These are phyloP conservation scores for Takifugu flavidus DNA, from an alignment of 2,113 vertebrate species.

Conservation along the genomic window DNA sequence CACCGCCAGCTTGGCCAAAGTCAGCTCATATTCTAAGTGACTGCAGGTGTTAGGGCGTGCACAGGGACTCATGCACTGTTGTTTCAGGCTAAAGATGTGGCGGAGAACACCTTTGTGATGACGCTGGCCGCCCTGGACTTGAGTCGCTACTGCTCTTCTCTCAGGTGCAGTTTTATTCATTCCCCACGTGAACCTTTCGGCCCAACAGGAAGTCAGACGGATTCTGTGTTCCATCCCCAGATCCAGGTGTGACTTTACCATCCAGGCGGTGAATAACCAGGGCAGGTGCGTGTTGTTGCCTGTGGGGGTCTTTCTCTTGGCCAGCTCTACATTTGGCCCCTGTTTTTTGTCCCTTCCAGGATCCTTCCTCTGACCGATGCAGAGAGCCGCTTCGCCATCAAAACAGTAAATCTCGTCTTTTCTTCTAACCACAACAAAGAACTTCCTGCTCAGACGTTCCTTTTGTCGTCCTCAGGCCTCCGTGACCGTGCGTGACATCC, in stretches of 20 bases:
- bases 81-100: conserved; percentile 84
- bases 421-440: neutral
- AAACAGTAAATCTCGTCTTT: conserved; percentile 78
- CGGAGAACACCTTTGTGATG: conserved; percentile 80
- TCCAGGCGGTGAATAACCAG: conserved; percentile 90
- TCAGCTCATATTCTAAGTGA: conserved; percentile 27
- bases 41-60: neutral
- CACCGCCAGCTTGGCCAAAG: conserved; percentile 83
- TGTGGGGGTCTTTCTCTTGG: too few relatives aligned
- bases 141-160: conserved; percentile 74
- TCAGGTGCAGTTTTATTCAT: conserved; percentile 71
- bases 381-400: conserved; percentile 80
- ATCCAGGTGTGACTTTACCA: conserved; percentile 84
- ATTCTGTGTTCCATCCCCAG: conserved; percentile 56
- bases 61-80: conserved; percentile 5
- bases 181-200: neutral
- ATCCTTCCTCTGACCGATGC: conserved; percentile 80
- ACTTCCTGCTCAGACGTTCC: neutral
- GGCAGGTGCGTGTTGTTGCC: conserved; percentile 78
- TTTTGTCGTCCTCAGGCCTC: conserved; percentile 71
- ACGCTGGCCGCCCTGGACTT: conserved; percentile 76
- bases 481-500: conserved; percentile 87
- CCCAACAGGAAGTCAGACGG: neutral
- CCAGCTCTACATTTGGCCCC: neutral
- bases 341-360: conserved; percentile 65